Evolutionary conservation across 2,888 invertebrate species (phyloP).

Genomic region (Cremastinae sp.): DNA sequence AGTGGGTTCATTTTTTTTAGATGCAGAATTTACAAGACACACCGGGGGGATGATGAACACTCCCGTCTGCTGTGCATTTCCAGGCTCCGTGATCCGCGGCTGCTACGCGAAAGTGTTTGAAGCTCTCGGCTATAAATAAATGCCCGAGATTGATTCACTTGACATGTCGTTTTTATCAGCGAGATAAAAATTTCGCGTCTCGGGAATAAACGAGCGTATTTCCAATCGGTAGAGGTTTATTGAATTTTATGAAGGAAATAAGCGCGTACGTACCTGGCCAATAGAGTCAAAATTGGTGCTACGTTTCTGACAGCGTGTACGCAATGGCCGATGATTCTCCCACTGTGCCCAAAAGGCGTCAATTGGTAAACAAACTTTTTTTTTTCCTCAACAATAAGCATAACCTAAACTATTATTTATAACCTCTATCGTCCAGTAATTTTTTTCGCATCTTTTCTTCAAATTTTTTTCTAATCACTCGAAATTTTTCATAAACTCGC

Average conservation of each 20-base stretch:
- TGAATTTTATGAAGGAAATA: not conserved
- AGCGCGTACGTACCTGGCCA: not conserved
- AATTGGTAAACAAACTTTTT: slow-evolving; percentile 77
- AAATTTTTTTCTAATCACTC: not conserved
- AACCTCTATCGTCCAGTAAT: not conserved
- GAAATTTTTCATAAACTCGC: not conserved
- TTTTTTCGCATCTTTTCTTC: not conserved
- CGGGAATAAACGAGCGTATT: slow-evolving; percentile 9
- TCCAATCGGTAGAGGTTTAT: not conserved
- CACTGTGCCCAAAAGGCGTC: slow-evolving; percentile 76
- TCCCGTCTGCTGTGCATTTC: too few species aligned
- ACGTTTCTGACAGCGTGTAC: slow-evolving; percentile 76
- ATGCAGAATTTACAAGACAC: too few species aligned
- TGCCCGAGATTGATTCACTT: slow-evolving; percentile 8
- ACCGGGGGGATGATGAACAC: too few species aligned
- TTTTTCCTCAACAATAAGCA: slow-evolving; percentile 5
- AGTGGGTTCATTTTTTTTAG: too few species aligned
- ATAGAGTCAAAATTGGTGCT: slow-evolving; percentile 63
- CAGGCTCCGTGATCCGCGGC: too few species aligned
- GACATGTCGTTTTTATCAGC: slow-evolving; percentile 28
- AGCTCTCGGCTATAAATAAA: slow-evolving; percentile 32
- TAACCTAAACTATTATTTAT: slow-evolving; percentile 30
- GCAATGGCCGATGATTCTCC: slow-evolving; percentile 78
- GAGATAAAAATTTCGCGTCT: slow-evolving; percentile 14
- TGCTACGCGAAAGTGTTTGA: slow-evolving; percentile 38